Percentiles rank a stretch among this genome's conserved stretches.
These are phyloP conservation scores for Liasis olivaceus DNA, from an alignment of 2,797 vertebrate species.

Conservation along the genomic window DNA sequence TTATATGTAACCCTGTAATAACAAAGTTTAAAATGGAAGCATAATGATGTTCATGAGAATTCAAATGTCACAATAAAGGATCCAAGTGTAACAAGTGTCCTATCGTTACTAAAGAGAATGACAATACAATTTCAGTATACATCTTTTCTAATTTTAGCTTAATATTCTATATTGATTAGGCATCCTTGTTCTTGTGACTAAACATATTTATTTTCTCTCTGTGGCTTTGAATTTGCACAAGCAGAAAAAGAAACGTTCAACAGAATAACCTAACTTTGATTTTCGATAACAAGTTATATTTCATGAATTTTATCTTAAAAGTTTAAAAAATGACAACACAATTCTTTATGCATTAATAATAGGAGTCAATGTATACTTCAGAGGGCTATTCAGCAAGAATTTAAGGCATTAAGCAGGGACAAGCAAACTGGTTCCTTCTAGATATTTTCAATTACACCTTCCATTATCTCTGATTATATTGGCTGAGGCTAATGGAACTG, in stretches of 20 bases:
- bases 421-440: not conserved
- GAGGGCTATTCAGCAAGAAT: constrained; percentile 2
- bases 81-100: not conserved
- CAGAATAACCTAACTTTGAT: constrained; percentile 22
- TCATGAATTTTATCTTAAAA: constrained; percentile 38
- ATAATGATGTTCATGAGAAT: not conserved
- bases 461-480: not conserved
- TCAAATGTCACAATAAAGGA: not conserved
- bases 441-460: not conserved
- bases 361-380: constrained; percentile 3
- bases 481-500: not conserved
- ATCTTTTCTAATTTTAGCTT: constrained; percentile 5
- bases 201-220: constrained; percentile 24
- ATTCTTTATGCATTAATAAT: constrained; percentile 13
- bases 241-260: constrained; percentile 6
- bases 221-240: constrained; percentile 48
- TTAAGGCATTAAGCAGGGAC: not conserved
- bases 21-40: not conserved
- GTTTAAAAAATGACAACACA: not conserved
- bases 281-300: constrained; percentile 6
- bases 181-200: constrained; percentile 3
- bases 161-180: constrained; percentile 12
- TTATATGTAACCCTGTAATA: not conserved
- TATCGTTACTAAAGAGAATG: not conserved
- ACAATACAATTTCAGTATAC: not conserved